Conservation (phyloP, 2,797 vertebrate genomes). For the Hydrophis major region DNA sequence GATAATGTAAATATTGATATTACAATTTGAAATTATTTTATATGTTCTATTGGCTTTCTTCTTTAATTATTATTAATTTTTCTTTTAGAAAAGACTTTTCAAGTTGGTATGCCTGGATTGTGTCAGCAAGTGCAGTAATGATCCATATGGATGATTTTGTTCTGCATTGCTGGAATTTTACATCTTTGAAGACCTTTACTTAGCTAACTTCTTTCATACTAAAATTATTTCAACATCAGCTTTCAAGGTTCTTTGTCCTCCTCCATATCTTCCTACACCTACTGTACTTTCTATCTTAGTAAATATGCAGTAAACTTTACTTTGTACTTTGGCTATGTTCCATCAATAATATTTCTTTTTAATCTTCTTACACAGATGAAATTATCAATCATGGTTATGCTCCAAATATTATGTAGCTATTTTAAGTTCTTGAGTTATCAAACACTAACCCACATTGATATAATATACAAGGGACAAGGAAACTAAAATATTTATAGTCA, state of each 20-base stretch:
- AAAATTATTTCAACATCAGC: neutral
- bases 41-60: too few relatives aligned
- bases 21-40: too few relatives aligned
- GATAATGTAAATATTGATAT: too few relatives aligned
- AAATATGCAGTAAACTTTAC: neutral
- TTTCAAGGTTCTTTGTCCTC: neutral
- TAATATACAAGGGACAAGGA: slow-evolving; percentile 26
- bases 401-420: slow-evolving; percentile 28
- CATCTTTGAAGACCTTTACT: neutral
- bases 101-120: too few relatives aligned
- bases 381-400: slow-evolving; percentile 15
- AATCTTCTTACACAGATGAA: slow-evolving; percentile 29
- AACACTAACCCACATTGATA: neutral
- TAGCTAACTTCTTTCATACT: neutral
- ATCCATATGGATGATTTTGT: neutral
- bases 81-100: too few relatives aligned
- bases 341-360: slow-evolving; percentile 13
- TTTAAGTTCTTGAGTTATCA: slow-evolving; percentile 23
- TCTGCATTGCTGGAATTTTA: neutral
- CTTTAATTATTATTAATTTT: too few relatives aligned
- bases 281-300: neutral
- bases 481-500: neutral
- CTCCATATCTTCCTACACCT: neutral
- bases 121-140: neutral
- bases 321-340: neutral